Conservation (phyloP, 2,888 invertebrate species). For the Cistogaster globosa region DNA sequence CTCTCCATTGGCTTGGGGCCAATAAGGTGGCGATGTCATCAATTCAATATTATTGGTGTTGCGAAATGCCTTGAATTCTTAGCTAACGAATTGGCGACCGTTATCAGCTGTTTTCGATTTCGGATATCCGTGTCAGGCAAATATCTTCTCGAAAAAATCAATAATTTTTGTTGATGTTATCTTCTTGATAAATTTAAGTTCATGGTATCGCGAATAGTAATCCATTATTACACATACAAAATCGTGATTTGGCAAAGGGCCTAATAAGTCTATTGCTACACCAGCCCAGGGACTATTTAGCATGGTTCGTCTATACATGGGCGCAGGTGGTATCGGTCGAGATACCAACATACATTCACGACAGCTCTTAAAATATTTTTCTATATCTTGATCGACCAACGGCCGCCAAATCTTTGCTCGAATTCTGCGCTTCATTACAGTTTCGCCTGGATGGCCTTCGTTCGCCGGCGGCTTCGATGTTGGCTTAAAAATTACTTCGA, state of each 20-base stretch:
- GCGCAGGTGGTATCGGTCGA: constrained; percentile 12
- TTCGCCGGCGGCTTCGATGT: constrained; percentile 64
- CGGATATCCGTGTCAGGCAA: too few species aligned
- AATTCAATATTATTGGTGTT: too few species aligned
- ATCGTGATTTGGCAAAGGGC: constrained; percentile 17
- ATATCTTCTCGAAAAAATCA: background rate
- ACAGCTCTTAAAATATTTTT: background rate
- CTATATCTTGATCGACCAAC: background rate
- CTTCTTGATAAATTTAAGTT: background rate
- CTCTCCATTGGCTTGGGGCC: too few species aligned
- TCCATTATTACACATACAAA: background rate
- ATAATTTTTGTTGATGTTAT: background rate
- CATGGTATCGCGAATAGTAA: constrained; percentile 10
- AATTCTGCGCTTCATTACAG: too few species aligned
- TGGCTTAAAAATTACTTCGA: constrained; percentile 70
- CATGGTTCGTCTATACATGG: constrained; percentile 1
- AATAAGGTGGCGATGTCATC: too few species aligned
- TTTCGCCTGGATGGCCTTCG: too few species aligned
- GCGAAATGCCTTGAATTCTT: too few species aligned
- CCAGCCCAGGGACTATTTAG: constrained; percentile 22
- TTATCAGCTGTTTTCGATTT: too few species aligned
- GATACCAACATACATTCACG: constrained; percentile 7
- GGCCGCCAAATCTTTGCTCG: background rate
- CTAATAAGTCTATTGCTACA: constrained; percentile 33
- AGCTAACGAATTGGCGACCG: too few species aligned